phyloP scores from a whole-genome alignment of 35 echinoderm and acorn worm genomes.

The Strongylocentrotus purpuratus region DNA sequence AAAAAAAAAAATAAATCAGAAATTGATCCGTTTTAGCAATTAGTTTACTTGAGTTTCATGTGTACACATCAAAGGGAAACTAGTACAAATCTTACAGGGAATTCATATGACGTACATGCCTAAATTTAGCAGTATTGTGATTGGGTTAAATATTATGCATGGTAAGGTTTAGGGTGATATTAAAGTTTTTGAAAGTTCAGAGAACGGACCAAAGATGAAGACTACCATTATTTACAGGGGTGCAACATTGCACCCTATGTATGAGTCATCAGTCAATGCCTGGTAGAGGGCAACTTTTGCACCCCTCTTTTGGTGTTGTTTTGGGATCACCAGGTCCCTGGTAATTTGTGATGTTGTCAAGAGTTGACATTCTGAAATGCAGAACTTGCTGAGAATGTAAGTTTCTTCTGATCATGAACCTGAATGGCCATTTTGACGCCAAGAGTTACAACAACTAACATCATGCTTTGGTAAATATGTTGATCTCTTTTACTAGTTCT shows the following conservation, averaged over 20 bases:
- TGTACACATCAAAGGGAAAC: no score
- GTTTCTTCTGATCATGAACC: background rate
- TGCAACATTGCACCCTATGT: background rate
- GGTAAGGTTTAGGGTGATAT: no score
- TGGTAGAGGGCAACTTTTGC: background rate
- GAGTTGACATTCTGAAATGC: background rate
- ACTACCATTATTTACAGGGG: background rate
- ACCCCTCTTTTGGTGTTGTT: background rate
- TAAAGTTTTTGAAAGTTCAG: no score
- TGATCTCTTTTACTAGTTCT: background rate
- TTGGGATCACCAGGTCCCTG: background rate
- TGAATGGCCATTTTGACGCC: background rate
- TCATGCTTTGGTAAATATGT: background rate
- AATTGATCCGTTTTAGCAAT: no score
- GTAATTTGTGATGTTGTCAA: background rate
- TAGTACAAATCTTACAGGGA: no score
- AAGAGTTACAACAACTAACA: background rate
- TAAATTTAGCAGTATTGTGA: no score
- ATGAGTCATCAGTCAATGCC: background rate
- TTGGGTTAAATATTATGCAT: no score
- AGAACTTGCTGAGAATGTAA: constrained; percentile 3
- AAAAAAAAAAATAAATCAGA: no score
- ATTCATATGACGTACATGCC: no score
- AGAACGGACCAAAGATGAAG: background rate
- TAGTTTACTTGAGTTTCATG: no score